phyloP scores from a whole-genome alignment of 53 echinoderm and acorn worm genomes.

The Holothuria scabra region DNA sequence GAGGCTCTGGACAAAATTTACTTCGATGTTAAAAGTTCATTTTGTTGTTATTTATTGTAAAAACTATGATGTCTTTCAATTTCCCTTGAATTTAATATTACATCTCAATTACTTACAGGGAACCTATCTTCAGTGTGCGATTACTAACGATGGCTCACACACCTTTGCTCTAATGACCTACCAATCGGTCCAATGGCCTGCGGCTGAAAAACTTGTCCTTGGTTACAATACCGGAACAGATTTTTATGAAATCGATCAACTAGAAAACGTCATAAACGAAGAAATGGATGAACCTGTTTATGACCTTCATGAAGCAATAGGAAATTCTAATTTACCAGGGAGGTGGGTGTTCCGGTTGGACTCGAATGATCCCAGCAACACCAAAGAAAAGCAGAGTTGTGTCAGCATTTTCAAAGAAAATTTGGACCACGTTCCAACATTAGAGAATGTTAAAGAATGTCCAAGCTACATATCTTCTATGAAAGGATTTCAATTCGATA shows the following conservation, averaged over 20 bases:
- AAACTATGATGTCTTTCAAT: too few species aligned
- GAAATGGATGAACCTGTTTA: neutral
- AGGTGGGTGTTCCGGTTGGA: constrained; percentile 23
- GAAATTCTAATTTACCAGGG: constrained; percentile 26
- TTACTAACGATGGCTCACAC: constrained; percentile 15
- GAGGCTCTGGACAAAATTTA: too few species aligned
- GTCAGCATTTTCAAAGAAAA: neutral
- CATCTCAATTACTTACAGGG: neutral
- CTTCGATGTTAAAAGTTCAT: too few species aligned
- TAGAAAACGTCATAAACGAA: neutral
- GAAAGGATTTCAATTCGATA: constrained; percentile 4
- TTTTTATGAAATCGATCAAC: neutral
- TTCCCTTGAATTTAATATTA: too few species aligned
- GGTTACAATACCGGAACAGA: neutral
- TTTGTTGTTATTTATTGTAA: too few species aligned
- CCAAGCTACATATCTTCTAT: constrained; percentile 1
- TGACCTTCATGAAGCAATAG: neutral
- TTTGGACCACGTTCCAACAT: neutral
- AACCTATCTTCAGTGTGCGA: neutral
- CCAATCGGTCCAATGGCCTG: constrained; percentile 12
- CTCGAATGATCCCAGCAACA: constrained; percentile 22
- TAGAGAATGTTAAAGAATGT: constrained; percentile 16
- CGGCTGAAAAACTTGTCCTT: neutral
- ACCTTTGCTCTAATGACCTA: constrained; percentile 8
- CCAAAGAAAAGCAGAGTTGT: constrained; percentile 1